A percentile compares a stretch with the other conserved stretches of the same genome.
Conservation (phyloP, 2,113 vertebrate species). For the Alces alces region DNA sequence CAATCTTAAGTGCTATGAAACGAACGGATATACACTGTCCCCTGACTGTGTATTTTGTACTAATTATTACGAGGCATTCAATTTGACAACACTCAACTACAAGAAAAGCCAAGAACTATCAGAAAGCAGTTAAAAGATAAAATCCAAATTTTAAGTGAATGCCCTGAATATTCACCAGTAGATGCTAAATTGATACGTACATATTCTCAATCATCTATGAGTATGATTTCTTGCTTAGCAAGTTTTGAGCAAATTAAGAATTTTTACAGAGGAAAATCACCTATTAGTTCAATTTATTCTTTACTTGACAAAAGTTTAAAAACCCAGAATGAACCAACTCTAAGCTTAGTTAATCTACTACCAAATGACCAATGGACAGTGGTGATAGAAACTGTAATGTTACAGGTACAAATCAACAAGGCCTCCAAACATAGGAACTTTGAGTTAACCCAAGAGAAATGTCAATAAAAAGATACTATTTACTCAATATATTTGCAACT, state of each 20-base stretch:
- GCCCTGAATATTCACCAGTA: not conserved
- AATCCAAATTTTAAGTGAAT: not conserved
- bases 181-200: not conserved
- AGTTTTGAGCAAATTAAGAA: not conserved
- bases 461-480: not conserved
- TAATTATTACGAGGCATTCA: not conserved
- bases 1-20: not conserved
- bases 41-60: not conserved
- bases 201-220: not conserved
- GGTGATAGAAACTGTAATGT: not conserved
- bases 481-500: not conserved
- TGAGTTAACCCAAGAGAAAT: not conserved
- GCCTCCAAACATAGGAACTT: not conserved
- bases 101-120: not conserved
- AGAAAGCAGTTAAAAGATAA: not conserved
- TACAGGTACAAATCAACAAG: not conserved
- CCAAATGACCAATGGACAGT: not conserved
- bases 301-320: not conserved
- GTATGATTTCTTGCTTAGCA: not conserved
- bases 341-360: not conserved
- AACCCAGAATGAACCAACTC: constrained; percentile 18
- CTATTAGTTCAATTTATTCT: not conserved
- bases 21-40: not conserved
- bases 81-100: not conserved
- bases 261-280: not conserved